A percentile compares a stretch with the other conserved stretches of the same genome.
Conservation (phyloP, 2,888 invertebrate species). For the Cryptocephalus moraei region DNA sequence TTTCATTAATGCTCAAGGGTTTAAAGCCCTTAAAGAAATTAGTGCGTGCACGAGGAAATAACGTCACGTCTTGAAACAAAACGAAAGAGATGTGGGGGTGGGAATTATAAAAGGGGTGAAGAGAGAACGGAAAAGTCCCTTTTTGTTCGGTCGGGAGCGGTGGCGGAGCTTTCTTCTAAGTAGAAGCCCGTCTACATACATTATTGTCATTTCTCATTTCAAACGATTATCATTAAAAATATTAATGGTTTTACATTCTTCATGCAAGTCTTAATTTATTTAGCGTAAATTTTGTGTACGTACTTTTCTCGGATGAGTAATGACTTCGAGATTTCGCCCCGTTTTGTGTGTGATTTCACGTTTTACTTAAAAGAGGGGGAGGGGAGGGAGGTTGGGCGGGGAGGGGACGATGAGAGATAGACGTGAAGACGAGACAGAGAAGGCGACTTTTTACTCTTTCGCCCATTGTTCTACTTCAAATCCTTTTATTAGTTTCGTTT, state of each 20-base stretch:
- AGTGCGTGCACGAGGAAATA: conserved; percentile 33
- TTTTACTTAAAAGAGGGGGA: conserved; percentile 12
- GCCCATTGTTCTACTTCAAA: too few species aligned
- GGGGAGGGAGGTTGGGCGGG: neutral
- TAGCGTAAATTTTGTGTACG: conserved; percentile 34
- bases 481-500: too few species aligned
- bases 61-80: conserved; percentile 34
- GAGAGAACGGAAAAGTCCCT: conserved; percentile 15
- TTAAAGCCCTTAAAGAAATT: conserved; percentile 33
- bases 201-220: conserved; percentile 39
- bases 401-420: neutral
- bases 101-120: conserved; percentile 23
- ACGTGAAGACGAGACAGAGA: neutral
- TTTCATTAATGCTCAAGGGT: conserved; percentile 29
- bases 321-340: conserved; percentile 21
- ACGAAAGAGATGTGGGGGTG: conserved; percentile 32
- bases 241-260: conserved; percentile 39
- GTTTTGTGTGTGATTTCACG: conserved; percentile 26
- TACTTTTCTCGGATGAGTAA: conserved; percentile 29
- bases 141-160: conserved; percentile 19
- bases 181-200: conserved; percentile 34
- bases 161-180: conserved; percentile 24
- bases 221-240: conserved; percentile 41
- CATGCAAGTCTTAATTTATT: conserved; percentile 37
- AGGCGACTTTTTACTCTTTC: too few species aligned